A percentile compares a stretch with the other conserved stretches of the same genome.
These are phyloP conservation scores for Apamea sordens DNA, from an alignment of 2,888 invertebrate species.

Conservation along the genomic window DNA sequence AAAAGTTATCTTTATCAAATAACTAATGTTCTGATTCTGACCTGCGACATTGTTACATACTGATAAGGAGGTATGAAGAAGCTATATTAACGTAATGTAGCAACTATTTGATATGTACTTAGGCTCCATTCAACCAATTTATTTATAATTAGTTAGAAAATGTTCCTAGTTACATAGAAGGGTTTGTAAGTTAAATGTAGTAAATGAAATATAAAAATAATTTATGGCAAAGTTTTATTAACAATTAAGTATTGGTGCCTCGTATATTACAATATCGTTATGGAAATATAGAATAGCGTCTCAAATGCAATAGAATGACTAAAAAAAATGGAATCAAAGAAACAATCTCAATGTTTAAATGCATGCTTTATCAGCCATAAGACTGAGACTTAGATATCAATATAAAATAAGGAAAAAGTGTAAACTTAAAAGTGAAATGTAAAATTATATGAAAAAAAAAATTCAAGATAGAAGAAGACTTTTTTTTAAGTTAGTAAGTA, in stretches of 20 bases:
- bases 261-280: slow-evolving; percentile 68
- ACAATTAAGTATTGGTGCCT: slow-evolving; percentile 85
- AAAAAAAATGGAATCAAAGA: slow-evolving; percentile 54
- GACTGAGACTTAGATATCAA: slow-evolving; percentile 33
- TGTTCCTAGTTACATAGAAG: slow-evolving; percentile 8
- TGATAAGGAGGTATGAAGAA: slow-evolving; percentile 42
- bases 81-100: slow-evolving; percentile 36
- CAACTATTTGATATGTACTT: slow-evolving; percentile 45
- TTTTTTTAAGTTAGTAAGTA: background rate
- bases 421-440: slow-evolving; percentile 44
- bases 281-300: slow-evolving; percentile 61
- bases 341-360: slow-evolving; percentile 59
- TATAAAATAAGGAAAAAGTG: slow-evolving; percentile 39
- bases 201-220: slow-evolving; percentile 40
- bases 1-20: slow-evolving; percentile 53
- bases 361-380: slow-evolving; percentile 52
- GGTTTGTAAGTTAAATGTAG: background rate
- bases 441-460: background rate
- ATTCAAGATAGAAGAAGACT: background rate
- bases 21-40: slow-evolving; percentile 56
- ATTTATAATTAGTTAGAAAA: slow-evolving; percentile 24
- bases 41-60: slow-evolving; percentile 48
- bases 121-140: slow-evolving; percentile 39
- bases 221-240: slow-evolving; percentile 74
- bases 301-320: slow-evolving; percentile 59